Evolutionary conservation across 2,797 vertebrate species (phyloP), one percentile per base, ranked within the genome.

Genomic region (Australoheros facetus): DNA sequence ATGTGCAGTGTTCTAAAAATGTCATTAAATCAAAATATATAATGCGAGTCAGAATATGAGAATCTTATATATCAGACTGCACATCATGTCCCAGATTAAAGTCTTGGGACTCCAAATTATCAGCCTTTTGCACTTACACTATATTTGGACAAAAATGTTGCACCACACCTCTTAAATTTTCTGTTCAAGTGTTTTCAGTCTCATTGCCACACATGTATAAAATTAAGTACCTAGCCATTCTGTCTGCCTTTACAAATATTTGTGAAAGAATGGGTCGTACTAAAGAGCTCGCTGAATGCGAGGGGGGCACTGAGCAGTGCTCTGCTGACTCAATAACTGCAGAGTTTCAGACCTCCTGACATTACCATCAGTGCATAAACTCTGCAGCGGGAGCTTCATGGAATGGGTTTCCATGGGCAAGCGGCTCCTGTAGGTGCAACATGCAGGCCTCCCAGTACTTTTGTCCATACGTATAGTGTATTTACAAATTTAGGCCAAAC

Each of bases 401-500:
- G 23, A 8, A 28, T 66, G 23, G 60, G 14, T 45, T 11, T 37
- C 37, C 9, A 37, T 11, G 10, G 10, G 10, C 37, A 16, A 45
- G 3, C 23, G 28, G 26, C 26, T 26, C 60, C 39, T 48, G 23
- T 19, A 66, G 39, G 39, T 9, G 60, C 5, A 45, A 45, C 21
- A 39, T 42, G 59, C 39, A 62, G 7, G 21, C 59, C 34, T 9
- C 34, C 34, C 34, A 37, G 14, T 45, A 19, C 23, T 19, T 45
- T 45, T 28, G 60, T 17, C 60, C 14, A 45, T 28, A 23, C 23
- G 23, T 23, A 28, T 45, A 45, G 39, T 66, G 60, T 48, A 45
- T 45, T 66, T 66, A 9, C 39, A 45, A 66, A 82, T 80, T 23
- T 37, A 66, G 55, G 55, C 59, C 77, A 70, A 82, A 64, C 23